Conservation (phyloP, 2,888 invertebrate genomes). For the Hydropsyche betteni region DNA sequence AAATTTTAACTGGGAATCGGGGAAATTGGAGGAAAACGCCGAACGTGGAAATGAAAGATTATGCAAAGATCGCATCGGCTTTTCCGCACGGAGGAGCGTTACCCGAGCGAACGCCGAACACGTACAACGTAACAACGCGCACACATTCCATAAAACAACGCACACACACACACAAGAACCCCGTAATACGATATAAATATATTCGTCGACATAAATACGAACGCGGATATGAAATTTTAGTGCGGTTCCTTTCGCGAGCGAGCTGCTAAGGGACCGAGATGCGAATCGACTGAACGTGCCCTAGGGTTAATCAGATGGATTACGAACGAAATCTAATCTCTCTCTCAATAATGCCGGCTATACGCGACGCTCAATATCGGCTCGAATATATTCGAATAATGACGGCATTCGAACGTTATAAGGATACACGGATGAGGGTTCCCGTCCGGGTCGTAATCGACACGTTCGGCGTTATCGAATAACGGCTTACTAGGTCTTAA, state of each 20-base stretch:
- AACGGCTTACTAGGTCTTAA: constrained; percentile 23
- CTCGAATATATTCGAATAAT: constrained; percentile 36
- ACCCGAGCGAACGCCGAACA: neutral
- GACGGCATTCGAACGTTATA: constrained; percentile 32
- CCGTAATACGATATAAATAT: neutral
- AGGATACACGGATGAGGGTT: neutral
- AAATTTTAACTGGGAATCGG: constrained; percentile 19
- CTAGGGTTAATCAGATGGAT: constrained; percentile 40
- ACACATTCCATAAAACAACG: neutral
- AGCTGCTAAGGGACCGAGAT: neutral
- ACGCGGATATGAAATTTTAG: constrained; percentile 40
- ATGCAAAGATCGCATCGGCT: constrained; percentile 39
- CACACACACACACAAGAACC: neutral
- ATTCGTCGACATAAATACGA: neutral
- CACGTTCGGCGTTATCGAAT: constrained; percentile 19
- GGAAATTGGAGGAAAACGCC: constrained; percentile 33
- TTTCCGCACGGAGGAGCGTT: constrained; percentile 26
- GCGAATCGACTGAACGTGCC: constrained; percentile 34
- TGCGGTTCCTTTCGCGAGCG: constrained; percentile 35
- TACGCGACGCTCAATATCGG: constrained; percentile 22
- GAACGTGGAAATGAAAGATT: constrained; percentile 39
- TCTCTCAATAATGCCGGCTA: neutral
- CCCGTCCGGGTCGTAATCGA: neutral
- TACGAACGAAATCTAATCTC: constrained; percentile 39
- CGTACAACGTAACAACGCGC: too few species aligned